Percentiles rank a stretch among this genome's conserved stretches.
These are phyloP conservation scores for Hydrotaea diabolus DNA, from an alignment of 2,888 invertebrate genomes.

Conservation along the genomic window DNA sequence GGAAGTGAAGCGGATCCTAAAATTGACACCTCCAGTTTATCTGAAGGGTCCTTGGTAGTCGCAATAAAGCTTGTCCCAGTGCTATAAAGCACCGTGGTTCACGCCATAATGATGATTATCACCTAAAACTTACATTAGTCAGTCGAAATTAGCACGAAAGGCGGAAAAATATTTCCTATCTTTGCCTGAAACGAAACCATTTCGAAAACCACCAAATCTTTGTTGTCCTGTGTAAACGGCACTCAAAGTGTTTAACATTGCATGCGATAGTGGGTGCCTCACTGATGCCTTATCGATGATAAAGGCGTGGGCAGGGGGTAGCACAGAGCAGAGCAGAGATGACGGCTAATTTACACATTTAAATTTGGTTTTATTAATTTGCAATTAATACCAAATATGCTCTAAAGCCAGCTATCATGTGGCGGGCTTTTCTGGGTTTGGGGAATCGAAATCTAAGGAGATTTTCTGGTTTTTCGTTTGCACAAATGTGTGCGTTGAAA, in stretches of 20 bases:
- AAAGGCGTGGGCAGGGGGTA: neutral
- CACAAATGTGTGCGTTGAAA: neutral
- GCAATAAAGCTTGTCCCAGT: no score
- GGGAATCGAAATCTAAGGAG: neutral
- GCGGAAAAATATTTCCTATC: no score
- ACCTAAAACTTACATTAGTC: no score
- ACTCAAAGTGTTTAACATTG: neutral
- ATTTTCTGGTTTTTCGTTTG: slow-evolving; percentile 22
- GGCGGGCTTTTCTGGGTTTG: neutral
- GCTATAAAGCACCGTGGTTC: no score
- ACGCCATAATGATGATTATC: no score
- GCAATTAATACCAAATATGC: slow-evolving; percentile 62
- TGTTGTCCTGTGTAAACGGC: slow-evolving; percentile 1
- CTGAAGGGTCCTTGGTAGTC: no score
- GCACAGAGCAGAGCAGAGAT: slow-evolving; percentile 9
- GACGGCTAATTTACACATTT: slow-evolving; percentile 30
- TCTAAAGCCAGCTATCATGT: slow-evolving; percentile 1
- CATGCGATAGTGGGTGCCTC: slow-evolving; percentile 58
- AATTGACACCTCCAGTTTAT: no score
- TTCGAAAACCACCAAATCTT: neutral
- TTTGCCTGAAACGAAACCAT: no score
- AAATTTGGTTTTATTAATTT: slow-evolving; percentile 60
- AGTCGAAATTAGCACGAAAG: no score
- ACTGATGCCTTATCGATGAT: neutral
- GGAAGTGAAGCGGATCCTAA: no score